phyloP scores from a whole-genome alignment of 2,113 vertebrate genomes.

The Syngnathus typhle region DNA sequence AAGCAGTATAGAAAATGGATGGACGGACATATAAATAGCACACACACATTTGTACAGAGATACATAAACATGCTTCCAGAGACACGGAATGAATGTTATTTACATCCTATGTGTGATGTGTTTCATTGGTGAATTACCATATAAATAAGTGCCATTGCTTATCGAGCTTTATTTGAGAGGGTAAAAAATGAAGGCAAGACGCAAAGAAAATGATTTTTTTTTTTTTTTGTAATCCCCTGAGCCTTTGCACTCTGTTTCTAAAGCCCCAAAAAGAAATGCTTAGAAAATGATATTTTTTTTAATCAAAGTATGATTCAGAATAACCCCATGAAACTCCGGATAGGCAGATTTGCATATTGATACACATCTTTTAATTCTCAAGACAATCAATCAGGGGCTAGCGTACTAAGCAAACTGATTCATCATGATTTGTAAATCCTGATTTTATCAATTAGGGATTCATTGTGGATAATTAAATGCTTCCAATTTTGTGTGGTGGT shows the following conservation, averaged over 20 bases:
- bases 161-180: slow-evolving; percentile 21
- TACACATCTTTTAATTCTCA: not conserved
- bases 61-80: not conserved
- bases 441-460: too few species aligned
- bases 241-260: not conserved
- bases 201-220: not conserved
- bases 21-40: not conserved
- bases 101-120: slow-evolving; percentile 10
- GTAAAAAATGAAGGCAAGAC: not conserved
- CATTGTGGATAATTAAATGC: too few species aligned
- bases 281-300: not conserved
- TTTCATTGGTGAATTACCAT: slow-evolving; percentile 26
- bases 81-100: slow-evolving; percentile 3
- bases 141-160: slow-evolving; percentile 23
- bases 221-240: not conserved
- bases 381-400: slow-evolving; percentile 1
- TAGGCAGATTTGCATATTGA: not conserved
- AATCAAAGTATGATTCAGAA: not conserved
- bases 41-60: not conserved
- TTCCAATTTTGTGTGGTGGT: too few species aligned
- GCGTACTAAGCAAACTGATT: too few species aligned
- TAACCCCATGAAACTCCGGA: not conserved
- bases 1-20: too few species aligned
- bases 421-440: too few species aligned
- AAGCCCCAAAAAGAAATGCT: too few species aligned